Percentiles rank a stretch among this genome's conserved stretches.
Evolutionary conservation across 2,113 vertebrate species (phyloP).

Genomic region (Apteryx owenii): DNA sequence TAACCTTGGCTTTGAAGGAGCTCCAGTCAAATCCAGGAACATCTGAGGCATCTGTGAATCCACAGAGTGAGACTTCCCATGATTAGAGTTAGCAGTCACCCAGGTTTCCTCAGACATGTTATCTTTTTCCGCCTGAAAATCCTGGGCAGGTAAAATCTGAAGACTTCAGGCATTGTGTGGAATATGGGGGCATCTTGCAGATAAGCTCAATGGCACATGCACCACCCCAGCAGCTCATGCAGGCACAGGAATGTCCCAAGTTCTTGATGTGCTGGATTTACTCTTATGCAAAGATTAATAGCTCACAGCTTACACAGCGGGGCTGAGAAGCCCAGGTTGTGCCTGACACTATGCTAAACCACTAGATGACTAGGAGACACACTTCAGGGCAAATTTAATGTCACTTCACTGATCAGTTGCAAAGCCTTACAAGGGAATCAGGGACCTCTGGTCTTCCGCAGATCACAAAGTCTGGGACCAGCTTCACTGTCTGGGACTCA

Average conservation of each 20-base stretch:
- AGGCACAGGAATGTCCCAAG: neutral
- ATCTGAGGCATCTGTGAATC: neutral
- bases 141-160: neutral
- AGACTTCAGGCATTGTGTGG: neutral
- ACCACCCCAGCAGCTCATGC: accelerated
- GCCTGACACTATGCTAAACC: neutral
- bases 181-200: accelerated
- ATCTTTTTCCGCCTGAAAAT: neutral
- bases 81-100: neutral
- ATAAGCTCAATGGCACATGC: neutral
- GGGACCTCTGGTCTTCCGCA: neutral
- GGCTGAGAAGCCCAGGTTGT: neutral
- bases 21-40: neutral
- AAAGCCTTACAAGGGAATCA: neutral
- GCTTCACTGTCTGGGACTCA: neutral
- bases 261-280: neutral
- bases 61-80: neutral
- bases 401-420: neutral
- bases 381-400: neutral
- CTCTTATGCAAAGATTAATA: neutral
- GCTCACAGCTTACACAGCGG: neutral
- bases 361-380: neutral
- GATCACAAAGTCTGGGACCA: neutral
- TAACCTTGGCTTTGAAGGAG: no score
- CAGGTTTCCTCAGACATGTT: neutral